A percentile compares a stretch with the other conserved stretches of the same genome.
These are phyloP conservation scores for Hyposmocoma kahamanoa DNA, from an alignment of 1,140 invertebrate genomes.

Conservation along the genomic window DNA sequence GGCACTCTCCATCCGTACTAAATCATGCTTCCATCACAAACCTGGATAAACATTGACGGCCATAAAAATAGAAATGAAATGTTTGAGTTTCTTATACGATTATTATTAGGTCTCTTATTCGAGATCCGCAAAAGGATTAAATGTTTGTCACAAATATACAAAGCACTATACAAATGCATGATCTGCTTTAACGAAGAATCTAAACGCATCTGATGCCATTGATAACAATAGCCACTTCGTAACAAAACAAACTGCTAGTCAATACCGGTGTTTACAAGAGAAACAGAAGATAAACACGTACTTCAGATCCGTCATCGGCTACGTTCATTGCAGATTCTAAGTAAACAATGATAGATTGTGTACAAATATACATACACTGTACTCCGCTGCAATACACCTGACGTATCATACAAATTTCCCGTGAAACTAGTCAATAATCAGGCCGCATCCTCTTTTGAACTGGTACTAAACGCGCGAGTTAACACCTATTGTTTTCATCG, in stretches of 20 bases:
- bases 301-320: slow-evolving; percentile 7
- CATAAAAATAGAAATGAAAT: no score
- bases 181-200: no score
- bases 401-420: no score
- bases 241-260: slow-evolving; percentile 29
- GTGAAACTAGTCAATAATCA: slow-evolving; percentile 24
- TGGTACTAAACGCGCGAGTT: slow-evolving; percentile 30
- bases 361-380: no score
- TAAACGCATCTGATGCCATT: slow-evolving; percentile 20
- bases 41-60: no score
- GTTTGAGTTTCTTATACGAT: no score
- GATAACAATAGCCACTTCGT: slow-evolving; percentile 27
- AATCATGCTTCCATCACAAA: slow-evolving; percentile 19
- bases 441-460: slow-evolving; percentile 23
- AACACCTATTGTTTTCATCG: slow-evolving; percentile 42
- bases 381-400: no score
- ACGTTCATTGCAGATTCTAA: slow-evolving; percentile 14
- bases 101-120: no score
- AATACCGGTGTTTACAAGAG: slow-evolving; percentile 20
- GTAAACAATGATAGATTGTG: slow-evolving; percentile 1
- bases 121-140: no score
- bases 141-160: no score
- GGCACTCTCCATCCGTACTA: slow-evolving; percentile 22
- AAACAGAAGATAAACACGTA: slow-evolving; percentile 20
- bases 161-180: no score